Evolutionary conservation across 2,888 invertebrate genomes (phyloP), one percentile per base, ranked within the genome.

Genomic region (Pyrrhosoma nymphula): DNA sequence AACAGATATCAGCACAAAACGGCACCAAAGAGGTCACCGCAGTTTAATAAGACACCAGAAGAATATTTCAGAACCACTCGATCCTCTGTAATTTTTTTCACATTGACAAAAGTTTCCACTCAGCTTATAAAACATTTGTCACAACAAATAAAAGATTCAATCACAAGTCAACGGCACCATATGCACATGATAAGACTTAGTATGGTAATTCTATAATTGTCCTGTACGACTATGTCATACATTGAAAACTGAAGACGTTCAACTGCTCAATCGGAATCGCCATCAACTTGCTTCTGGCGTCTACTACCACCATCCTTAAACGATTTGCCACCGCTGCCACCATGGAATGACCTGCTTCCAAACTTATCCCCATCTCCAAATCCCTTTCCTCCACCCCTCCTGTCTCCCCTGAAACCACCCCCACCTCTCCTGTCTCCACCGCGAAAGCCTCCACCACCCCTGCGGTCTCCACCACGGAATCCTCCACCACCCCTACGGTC

Each of bases 241-340:
- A 35, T 82, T 82, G 14, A 69, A 69, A 82, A 82, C 35, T 82
- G n/a, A 82, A 35, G 20, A 60, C 60, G 16, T 20, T 35, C 30
- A 82, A 35, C 30, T 18, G 18, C 35, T 93, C 69, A 93, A 55
- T 93, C 93, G 30, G 93, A 93, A 63, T 93, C 93, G 14, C 93
- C 69, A 30, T 47, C 63, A 69, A 20, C 63, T 23, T 93, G 93
- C 75, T 69, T 93, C 16, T 47, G 47, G 69, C 23, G 63, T 60
- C 39, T 60, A 35, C 16, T 20, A 47, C 63, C 63, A 35, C 63
- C 63, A 26, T 69, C 63, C 47, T 93, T 56, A 69, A 69, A 93
- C 23, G 93, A 69, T n/a, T 69, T 89, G 26, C 89, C 69, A 26
- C 93, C 93, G 20, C 91, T 60, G 60, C 63, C 93, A 82, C 93